Conservation (phyloP, 2,888 invertebrate species). For the Schizaphis graminum region DNA sequence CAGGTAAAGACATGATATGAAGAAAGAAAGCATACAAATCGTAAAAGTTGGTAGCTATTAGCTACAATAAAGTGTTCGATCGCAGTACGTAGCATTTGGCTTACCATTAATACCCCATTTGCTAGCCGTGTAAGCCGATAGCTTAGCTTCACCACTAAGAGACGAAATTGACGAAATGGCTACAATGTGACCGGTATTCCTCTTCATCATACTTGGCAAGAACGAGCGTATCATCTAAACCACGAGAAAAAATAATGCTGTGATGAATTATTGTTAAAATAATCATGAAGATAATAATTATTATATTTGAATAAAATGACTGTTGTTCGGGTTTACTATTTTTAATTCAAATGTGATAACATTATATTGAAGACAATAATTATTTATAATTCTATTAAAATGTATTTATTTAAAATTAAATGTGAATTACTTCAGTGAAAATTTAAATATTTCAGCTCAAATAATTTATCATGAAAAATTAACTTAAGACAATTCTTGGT, state of each 20-base stretch:
- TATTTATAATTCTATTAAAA: not conserved
- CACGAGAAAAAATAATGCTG: constrained; percentile 59
- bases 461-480: not conserved
- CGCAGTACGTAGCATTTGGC: not conserved
- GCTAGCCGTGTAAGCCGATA: constrained; percentile 66
- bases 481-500: not conserved
- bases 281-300: not conserved
- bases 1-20: not conserved
- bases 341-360: not conserved
- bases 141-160: constrained; percentile 73
- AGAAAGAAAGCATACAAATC: not conserved
- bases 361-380: too few relatives aligned
- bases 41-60: not conserved
- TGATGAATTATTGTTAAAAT: not conserved
- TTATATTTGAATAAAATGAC: not conserved
- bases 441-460: not conserved
- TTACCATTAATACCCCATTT: constrained; percentile 68
- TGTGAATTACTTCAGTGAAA: not conserved
- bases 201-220: constrained; percentile 88
- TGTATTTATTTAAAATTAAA: not conserved
- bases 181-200: constrained; percentile 91
- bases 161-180: constrained; percentile 93
- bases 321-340: not conserved
- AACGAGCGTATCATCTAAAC: constrained; percentile 90
- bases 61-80: not conserved